A percentile compares a stretch with the other conserved stretches of the same genome.
Conservation (phyloP, 2,113 vertebrate species). For the Promerops cafer region DNA sequence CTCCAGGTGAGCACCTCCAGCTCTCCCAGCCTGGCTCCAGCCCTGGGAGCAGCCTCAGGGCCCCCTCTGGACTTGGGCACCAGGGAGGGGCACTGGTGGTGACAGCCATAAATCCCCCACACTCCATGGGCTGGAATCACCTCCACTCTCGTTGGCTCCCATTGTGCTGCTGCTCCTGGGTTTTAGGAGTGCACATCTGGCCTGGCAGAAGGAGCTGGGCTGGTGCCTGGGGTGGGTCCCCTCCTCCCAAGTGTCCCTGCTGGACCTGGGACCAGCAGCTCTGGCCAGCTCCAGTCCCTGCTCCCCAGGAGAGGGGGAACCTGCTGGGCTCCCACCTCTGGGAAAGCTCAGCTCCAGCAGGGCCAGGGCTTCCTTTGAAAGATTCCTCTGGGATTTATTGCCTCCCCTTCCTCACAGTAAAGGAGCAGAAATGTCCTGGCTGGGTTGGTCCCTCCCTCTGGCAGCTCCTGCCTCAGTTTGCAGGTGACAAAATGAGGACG, state of each 20-base stretch:
- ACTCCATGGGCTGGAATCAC: accelerated
- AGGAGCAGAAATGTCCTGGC: not conserved
- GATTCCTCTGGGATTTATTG: not conserved
- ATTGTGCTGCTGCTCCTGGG: accelerated
- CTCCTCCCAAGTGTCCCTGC: not conserved
- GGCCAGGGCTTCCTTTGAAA: not conserved
- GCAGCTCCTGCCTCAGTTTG: not conserved
- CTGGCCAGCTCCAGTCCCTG: not conserved
- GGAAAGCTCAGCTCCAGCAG: not conserved
- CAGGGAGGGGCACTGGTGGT: not conserved
- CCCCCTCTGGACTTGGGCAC: not conserved
- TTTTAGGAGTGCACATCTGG: accelerated
- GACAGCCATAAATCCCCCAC: not conserved
- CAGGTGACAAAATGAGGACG: not conserved
- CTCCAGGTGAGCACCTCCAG: not conserved
- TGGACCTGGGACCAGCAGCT: not conserved
- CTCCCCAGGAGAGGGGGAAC: not conserved
- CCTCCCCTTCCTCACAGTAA: not conserved
- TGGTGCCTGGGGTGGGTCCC: not conserved
- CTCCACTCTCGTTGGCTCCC: not conserved
- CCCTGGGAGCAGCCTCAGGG: not conserved
- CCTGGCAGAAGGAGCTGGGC: not conserved
- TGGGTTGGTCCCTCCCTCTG: not conserved
- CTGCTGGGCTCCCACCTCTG: not conserved
- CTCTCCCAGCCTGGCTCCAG: not conserved